Base-by-base conservation (phyloP, 2,797 vertebrate species). In the Galago senegalensis region DNA sequence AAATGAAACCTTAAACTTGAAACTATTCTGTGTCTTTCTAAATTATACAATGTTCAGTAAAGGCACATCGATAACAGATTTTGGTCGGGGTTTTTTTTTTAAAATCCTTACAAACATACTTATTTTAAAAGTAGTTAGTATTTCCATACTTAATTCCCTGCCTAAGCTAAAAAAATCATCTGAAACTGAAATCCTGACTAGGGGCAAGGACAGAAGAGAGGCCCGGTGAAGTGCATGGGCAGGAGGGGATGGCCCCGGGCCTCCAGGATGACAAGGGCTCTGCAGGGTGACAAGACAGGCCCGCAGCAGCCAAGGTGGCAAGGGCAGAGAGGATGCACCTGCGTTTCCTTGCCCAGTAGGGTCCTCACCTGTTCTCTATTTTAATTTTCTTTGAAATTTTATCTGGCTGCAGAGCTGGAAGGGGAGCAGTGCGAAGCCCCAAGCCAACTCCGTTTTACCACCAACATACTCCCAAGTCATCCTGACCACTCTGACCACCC, bases 271-370 rank as follows among this genome's bases (percentile, higher is more conserved):
- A 37, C 1, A 3, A 40, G 0, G 12, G 49, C 5, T 9, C 4
- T 1, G 0, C 8, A 25, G 29, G 7, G 7, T 18, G 0, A 14
- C 1, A 1, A 25, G 31, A 43, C 21, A 27, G 20, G 8, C 3
- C 21, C 16, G 18, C 29, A 5, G 27, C 5, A 6, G 12, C 73
- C 81, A 37, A 0, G 0, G 0, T 21, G 0, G 0, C 1, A 16
- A n/a, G 7, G 6, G 31, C 3, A 13, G 21, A 29, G 25, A 14
- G 2, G 21, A 12, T 2, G 34, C 4, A 0, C 0, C 0, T 58
- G 0, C 4, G 31, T n/a, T n/a, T 11, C 12, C 10, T 46, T 11
- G 63, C 34, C 16, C 58, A 0, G 18, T 0, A 1, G 29, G 21
- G 4, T 34, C 49, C 17, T 40, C 2, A 23, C n/a, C 8, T 8